Evolutionary conservation across 2,888 invertebrate species (phyloP).

Genomic region (Andrena haemorrhoa): DNA sequence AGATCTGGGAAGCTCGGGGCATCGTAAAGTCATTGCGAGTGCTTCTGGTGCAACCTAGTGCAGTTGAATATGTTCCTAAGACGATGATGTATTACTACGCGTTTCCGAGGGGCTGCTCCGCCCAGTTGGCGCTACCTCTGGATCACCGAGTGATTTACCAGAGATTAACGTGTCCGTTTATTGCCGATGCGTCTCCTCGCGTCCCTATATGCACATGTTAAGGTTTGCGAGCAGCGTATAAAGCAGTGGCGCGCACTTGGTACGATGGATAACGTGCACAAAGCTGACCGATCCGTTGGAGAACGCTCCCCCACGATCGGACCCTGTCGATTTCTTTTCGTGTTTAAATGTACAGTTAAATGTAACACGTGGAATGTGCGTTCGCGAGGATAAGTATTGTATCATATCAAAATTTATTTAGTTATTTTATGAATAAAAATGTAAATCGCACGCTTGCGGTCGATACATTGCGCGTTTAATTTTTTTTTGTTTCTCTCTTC

Average conservation of each 20-base stretch:
- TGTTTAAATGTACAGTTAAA: conserved; percentile 74
- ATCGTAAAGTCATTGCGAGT: not conserved
- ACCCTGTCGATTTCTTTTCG: conserved; percentile 74
- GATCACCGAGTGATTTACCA: conserved; percentile 21
- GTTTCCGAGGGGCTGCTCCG: not conserved
- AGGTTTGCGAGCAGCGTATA: conserved; percentile 49
- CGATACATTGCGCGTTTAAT: conserved; percentile 22
- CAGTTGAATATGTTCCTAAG: conserved; percentile 30
- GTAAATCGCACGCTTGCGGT: conserved; percentile 57
- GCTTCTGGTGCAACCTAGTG: not conserved
- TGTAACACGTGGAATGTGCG: conserved; percentile 63
- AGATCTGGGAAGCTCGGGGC: too few relatives aligned
- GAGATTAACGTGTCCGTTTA: conserved; percentile 54
- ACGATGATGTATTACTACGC: not conserved
- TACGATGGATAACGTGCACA: conserved; percentile 14
- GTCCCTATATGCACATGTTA: conserved; percentile 47
- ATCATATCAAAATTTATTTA: conserved; percentile 80
- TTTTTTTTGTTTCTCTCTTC: not conserved
- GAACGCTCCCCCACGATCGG: conserved; percentile 59
- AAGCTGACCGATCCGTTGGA: conserved; percentile 4
- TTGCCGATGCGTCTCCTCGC: conserved; percentile 49
- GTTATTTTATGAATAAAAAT: conserved; percentile 80
- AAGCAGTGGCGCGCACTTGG: not conserved
- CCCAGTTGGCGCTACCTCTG: not conserved
- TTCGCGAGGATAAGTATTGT: conserved; percentile 76